Percentiles rank a stretch among this genome's conserved stretches.
These are phyloP conservation scores for Steinernema feltiae DNA, from an alignment of 1,140 invertebrate species.

Conservation along the genomic window DNA sequence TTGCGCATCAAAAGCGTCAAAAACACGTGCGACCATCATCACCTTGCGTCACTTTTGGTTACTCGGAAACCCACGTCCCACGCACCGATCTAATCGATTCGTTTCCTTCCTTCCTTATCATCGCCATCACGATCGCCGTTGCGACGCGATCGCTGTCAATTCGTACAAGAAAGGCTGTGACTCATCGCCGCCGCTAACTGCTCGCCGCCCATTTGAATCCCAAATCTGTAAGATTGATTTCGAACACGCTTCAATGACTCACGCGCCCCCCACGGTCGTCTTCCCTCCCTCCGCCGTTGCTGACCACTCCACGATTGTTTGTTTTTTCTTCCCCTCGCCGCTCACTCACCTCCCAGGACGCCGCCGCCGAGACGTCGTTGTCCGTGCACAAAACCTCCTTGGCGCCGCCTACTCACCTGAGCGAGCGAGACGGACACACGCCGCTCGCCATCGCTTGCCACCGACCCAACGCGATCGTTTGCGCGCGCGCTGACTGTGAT, in stretches of 20 bases:
- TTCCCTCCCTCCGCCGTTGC: neutral
- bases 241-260: neutral
- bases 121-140: neutral
- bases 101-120: neutral
- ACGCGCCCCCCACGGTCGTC: neutral
- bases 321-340: constrained; percentile 1
- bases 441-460: neutral
- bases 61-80: no score
- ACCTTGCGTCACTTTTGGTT: no score
- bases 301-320: constrained; percentile 5
- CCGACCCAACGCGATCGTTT: neutral
- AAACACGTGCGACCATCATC: no score
- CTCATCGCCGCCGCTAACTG: no score
- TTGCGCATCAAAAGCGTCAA: neutral
- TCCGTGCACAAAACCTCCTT: neutral
- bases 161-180: no score
- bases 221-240: no score
- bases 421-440: neutral
- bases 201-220: no score
- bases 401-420: constrained; percentile 10
- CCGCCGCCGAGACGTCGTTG: neutral
- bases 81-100: neutral
- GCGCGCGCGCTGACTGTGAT: no score
- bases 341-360: neutral
- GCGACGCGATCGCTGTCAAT: no score